phyloP scores from a whole-genome alignment of 2,113 vertebrate genomes.

The human (Homo sapiens) region DNA sequence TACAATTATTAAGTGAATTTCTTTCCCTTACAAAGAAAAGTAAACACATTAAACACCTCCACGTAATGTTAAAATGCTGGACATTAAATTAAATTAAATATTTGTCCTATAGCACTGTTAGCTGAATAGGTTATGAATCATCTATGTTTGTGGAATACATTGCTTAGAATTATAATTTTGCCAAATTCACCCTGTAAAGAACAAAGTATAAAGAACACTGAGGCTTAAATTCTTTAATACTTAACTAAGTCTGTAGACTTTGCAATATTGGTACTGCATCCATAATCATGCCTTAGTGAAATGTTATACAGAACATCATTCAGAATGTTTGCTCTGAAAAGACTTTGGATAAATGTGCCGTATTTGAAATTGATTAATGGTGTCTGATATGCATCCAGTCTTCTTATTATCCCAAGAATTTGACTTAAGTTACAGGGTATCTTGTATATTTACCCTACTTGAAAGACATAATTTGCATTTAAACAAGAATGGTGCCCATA shows the following conservation, averaged over 20 bases:
- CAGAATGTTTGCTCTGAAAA: constrained; percentile 63
- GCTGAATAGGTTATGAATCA: constrained; percentile 62
- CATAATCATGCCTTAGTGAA: constrained; percentile 59
- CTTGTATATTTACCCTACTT: constrained; percentile 59
- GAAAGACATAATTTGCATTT: constrained; percentile 52
- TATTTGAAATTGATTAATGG: constrained; percentile 57
- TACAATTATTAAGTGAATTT: constrained; percentile 63
- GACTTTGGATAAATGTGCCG: constrained; percentile 39
- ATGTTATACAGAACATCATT: constrained; percentile 55
- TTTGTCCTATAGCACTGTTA: constrained; percentile 51
- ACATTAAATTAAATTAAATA: background rate
- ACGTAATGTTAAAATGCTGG: constrained; percentile 36
- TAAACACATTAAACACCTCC: constrained; percentile 63
- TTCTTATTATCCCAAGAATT: constrained; percentile 60
- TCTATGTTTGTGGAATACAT: constrained; percentile 57
- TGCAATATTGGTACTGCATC: constrained; percentile 54
- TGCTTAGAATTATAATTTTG: constrained; percentile 62
- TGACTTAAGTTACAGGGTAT: constrained; percentile 56
- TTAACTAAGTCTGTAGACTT: constrained; percentile 46
- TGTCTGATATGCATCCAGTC: constrained; percentile 48
- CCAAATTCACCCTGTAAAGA: constrained; percentile 56
- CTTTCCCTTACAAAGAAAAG: constrained; percentile 59
- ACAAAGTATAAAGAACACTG: constrained; percentile 68
- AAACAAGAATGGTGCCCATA: constrained; percentile 33
- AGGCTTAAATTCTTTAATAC: constrained; percentile 61